Conservation (phyloP, 2,113 vertebrate genomes). For the Lagopus muta region DNA sequence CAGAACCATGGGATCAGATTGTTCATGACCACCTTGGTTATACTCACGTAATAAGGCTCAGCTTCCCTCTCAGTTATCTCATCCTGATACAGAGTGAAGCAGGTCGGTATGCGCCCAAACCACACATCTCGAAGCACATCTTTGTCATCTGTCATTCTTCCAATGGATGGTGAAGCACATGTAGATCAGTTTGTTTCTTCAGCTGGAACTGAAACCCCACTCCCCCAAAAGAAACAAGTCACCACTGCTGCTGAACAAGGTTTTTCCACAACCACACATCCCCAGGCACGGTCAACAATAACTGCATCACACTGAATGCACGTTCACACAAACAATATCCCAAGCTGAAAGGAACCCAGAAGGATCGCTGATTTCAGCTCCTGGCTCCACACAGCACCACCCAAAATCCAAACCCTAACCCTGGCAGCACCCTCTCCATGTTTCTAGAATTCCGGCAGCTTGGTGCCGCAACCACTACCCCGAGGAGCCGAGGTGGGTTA, state of each 20-base stretch:
- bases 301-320: accelerated
- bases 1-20: background rate
- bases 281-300: accelerated
- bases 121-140: conserved; percentile 97
- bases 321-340: background rate
- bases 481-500: background rate
- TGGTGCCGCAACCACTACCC: background rate
- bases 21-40: background rate
- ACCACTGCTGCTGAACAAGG: background rate
- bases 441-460: background rate
- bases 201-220: background rate
- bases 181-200: conserved; percentile 77
- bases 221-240: background rate
- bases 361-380: background rate
- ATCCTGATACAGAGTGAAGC: conserved; percentile 94
- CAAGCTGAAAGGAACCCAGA: background rate
- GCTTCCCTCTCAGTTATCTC: conserved; percentile 95
- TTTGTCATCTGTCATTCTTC: conserved; percentile 99
- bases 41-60: conserved; percentile 95
- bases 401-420: background rate
- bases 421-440: background rate
- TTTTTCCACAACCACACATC: accelerated
- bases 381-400: background rate
- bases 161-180: conserved; percentile 84
- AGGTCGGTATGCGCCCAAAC: conserved; percentile 96